Base-by-base conservation (phyloP, 2,888 invertebrate genomes). In the Achlya flavicornis region DNA sequence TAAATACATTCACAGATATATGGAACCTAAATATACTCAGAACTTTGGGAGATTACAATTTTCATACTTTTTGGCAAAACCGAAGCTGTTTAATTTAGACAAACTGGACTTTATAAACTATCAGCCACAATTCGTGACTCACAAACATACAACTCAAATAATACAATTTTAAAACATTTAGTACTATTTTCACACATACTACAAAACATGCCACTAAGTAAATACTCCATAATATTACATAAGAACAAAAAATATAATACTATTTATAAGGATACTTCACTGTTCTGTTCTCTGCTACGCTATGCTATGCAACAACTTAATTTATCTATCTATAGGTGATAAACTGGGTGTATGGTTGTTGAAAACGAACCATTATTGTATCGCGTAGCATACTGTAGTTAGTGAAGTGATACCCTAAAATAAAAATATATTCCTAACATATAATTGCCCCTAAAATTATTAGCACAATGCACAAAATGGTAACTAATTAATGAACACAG, bases 391-490 rank as follows among this genome's bases (percentile, higher is more conserved):
- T 53, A 53, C 0, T n/a, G 12, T 14, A 14, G 43, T n/a, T 3
- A n/a, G n/a, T 46, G 46, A 46, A 46, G n/a, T 46, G 46, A 46
- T 46, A 46, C 4, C 46, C 46, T 46, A n/a, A 53, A 53, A 53
- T 48, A 48, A 53, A 16, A 53, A 53, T 19, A 53, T 53, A 53
- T 53, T 53, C 53, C 53, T 53, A 53, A 53, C 41, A 0, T 11
- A 48, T 60, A 63, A 62, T 59, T 67, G 43, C 35, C 63, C 64
- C 58, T 75, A 73, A 33, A 68, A 62, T 64, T 70, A 73, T 62
- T 70, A 74, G 74, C 70, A 76, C 78, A 70, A 64, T 57, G 53
- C 57, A 58, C 33, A 58, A 14, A 58, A 11, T 63, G 63, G 63
- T 63, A 63, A 63, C 63, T 58, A 33, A 6, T n/a, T 58, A 58